phyloP scores from a whole-genome alignment of 2,888 invertebrate species.

The Toxonevra muliebris region DNA sequence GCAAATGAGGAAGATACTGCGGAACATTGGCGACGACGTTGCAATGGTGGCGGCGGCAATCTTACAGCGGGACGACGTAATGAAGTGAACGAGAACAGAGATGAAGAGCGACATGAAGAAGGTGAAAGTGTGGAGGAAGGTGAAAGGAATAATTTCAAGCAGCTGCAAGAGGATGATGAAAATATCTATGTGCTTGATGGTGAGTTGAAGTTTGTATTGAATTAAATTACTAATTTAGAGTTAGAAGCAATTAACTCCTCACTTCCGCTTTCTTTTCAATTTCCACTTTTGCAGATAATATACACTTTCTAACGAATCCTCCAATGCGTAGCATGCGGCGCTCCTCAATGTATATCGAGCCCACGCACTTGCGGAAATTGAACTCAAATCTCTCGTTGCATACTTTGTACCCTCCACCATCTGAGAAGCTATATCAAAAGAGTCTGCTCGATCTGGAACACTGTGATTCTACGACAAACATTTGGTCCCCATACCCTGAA shows the following conservation, averaged over 20 bases:
- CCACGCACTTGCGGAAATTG: conserved; percentile 50
- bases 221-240: conserved; percentile 7
- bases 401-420: conserved; percentile 42
- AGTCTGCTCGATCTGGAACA: conserved; percentile 51
- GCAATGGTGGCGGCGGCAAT: conserved; percentile 25
- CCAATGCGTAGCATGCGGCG: conserved; percentile 46
- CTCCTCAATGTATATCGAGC: conserved; percentile 57
- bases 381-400: conserved; percentile 61
- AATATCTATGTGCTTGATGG: conserved; percentile 55
- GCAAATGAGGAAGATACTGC: conserved; percentile 44
- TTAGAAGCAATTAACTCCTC: conserved; percentile 15
- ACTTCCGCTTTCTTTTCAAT: background rate
- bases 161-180: conserved; percentile 50
- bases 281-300: conserved; percentile 9
- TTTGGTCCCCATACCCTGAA: conserved; percentile 37
- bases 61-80: conserved; percentile 2
- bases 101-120: conserved; percentile 9
- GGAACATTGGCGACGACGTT: conserved; percentile 12
- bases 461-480: conserved; percentile 26
- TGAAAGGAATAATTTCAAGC: conserved; percentile 50
- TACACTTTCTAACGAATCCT: conserved; percentile 13
- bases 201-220: conserved; percentile 34
- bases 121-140: conserved; percentile 38
- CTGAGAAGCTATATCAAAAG: conserved; percentile 47
- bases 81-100: background rate